These are phyloP conservation scores for Nomada fucata DNA, from an alignment of 2,888 invertebrate species.

Conservation along the genomic window DNA sequence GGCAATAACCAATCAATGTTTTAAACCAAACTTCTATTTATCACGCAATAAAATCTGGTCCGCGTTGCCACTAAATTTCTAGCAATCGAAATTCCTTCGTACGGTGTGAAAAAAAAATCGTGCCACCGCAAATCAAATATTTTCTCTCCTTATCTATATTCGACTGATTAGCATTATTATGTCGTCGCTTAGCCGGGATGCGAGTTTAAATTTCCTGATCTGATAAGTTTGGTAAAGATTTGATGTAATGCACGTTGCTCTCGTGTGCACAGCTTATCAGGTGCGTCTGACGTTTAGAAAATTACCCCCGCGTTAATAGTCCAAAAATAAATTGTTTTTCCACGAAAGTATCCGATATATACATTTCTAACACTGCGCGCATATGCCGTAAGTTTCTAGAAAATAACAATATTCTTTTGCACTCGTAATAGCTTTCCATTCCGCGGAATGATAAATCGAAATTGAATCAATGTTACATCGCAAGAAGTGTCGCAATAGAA, in stretches of 20 bases:
- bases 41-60: no score
- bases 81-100: slow-evolving; percentile 1
- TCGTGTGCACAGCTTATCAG: neutral
- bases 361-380: neutral
- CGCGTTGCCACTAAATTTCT: no score
- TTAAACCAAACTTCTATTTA: no score
- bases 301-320: neutral
- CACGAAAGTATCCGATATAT: neutral
- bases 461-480: slow-evolving; percentile 3
- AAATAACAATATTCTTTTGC: neutral
- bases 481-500: slow-evolving; percentile 5
- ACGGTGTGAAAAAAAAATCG: neutral
- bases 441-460: slow-evolving; percentile 4
- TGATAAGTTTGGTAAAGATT: slow-evolving; percentile 23
- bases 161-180: neutral
- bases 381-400: neutral
- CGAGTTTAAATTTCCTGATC: slow-evolving; percentile 1
- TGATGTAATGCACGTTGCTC: neutral
- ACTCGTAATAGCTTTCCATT: slow-evolving; percentile 6
- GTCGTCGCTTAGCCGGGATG: neutral
- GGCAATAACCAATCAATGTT: no score
- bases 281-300: neutral
- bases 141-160: slow-evolving; percentile 9
- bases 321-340: neutral
- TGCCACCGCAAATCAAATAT: slow-evolving; percentile 1